Evolutionary conservation across 2,113 vertebrate genomes (phyloP).

Genomic region (Odontophorus gujanensis): DNA sequence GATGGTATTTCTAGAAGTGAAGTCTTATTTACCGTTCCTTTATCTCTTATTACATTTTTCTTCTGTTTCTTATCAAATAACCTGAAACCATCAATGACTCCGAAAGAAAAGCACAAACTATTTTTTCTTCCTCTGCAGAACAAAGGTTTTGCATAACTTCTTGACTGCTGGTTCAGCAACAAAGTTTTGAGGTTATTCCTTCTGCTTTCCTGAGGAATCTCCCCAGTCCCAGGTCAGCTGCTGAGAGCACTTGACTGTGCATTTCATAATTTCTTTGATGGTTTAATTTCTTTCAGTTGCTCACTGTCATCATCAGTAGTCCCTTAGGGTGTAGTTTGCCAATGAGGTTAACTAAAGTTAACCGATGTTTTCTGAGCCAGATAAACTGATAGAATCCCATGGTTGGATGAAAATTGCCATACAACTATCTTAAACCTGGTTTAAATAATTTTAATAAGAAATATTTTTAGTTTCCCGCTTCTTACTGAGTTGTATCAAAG

Average conservation of each 20-base stretch:
- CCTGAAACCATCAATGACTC: neutral
- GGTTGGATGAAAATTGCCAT: neutral
- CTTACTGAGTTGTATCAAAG: neutral
- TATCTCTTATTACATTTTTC: neutral
- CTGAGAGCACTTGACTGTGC: neutral
- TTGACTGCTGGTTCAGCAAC: neutral
- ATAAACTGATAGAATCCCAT: neutral
- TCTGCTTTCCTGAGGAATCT: neutral
- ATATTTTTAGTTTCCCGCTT: neutral
- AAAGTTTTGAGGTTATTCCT: conserved; percentile 11
- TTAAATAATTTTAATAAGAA: neutral
- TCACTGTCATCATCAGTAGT: neutral
- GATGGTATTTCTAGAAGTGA: neutral
- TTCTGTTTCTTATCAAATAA: neutral
- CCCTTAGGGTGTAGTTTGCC: neutral
- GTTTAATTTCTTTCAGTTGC: conserved; percentile 12
- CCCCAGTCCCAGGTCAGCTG: neutral
- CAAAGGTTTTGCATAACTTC: neutral
- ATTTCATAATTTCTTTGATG: neutral
- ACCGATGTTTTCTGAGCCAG: neutral
- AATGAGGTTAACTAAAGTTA: conserved; percentile 14
- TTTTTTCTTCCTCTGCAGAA: neutral
- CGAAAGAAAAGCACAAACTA: neutral
- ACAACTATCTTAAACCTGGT: neutral
- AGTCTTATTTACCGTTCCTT: neutral